Conservation (phyloP, 2,888 invertebrate species). For the Acronicta leporina region DNA sequence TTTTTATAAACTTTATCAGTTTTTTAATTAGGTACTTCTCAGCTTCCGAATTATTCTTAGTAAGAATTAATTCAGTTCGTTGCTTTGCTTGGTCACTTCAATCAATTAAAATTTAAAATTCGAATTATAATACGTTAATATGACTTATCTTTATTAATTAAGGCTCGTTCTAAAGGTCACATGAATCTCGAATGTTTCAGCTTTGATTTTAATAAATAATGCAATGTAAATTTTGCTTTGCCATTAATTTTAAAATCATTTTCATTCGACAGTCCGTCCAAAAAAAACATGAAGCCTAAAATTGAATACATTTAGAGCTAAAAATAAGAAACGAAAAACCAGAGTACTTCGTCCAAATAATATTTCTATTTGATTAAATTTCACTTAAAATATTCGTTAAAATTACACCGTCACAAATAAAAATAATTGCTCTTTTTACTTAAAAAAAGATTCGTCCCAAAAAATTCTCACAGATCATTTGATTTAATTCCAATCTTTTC, state of each 20-base stretch:
- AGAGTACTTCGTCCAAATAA: background rate
- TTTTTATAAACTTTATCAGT: no score
- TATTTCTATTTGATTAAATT: slow-evolving; percentile 8
- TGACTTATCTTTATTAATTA: slow-evolving; percentile 14
- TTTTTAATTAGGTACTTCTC: no score
- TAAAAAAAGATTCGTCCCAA: slow-evolving; percentile 32
- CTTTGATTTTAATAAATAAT: slow-evolving; percentile 5
- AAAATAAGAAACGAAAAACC: slow-evolving; percentile 5
- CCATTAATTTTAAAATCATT: background rate
- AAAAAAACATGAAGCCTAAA: background rate
- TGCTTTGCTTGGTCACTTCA: no score
- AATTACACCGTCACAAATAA: slow-evolving; percentile 29
- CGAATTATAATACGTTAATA: no score
- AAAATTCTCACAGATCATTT: slow-evolving; percentile 48
- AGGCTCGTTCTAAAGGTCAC: background rate
- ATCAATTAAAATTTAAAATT: no score
- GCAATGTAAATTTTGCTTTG: background rate
- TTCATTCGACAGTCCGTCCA: background rate
- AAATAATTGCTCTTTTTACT: slow-evolving; percentile 19
- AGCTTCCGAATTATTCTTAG: no score
- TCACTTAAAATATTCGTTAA: background rate
- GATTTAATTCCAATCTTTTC: slow-evolving; percentile 48
- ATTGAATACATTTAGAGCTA: background rate
- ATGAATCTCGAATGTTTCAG: background rate
- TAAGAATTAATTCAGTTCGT: no score